Evolutionary conservation across 2,797 vertebrate species (phyloP).

Genomic region (Nyctibius grandis): DNA sequence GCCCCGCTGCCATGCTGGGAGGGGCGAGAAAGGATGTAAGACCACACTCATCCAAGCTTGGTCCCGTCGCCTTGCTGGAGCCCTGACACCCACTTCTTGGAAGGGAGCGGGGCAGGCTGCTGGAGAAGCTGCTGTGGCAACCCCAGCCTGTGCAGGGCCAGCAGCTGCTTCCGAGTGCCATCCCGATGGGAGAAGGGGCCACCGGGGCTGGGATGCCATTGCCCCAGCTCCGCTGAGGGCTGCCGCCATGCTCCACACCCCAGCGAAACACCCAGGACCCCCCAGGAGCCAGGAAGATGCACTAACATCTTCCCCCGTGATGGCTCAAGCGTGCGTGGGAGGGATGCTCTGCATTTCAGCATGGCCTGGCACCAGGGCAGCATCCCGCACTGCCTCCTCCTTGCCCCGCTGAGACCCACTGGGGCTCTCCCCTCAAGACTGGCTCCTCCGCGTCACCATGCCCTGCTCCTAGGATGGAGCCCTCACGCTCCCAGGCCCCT

Average conservation of each 20-base stretch:
- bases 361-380: background rate
- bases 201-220: too few species aligned
- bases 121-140: background rate
- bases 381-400: background rate
- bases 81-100: background rate
- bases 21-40: background rate
- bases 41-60: background rate
- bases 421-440: fast-evolving
- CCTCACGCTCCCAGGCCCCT: too few species aligned
- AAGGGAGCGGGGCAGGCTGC: background rate
- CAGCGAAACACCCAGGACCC: background rate
- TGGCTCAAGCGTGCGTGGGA: fast-evolving
- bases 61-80: background rate
- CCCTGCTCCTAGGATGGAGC: too few species aligned
- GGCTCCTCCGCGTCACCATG: fast-evolving
- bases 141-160: background rate
- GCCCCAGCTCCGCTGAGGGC: background rate
- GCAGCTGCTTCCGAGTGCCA: background rate
- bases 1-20: background rate
- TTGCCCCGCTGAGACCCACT: background rate
- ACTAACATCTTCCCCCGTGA: background rate
- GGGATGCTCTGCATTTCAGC: background rate
- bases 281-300: background rate
- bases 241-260: background rate
- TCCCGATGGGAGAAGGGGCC: background rate